These are phyloP conservation scores for Meriones unguiculatus DNA, from an alignment of 2,113 vertebrate species.

Conservation along the genomic window DNA sequence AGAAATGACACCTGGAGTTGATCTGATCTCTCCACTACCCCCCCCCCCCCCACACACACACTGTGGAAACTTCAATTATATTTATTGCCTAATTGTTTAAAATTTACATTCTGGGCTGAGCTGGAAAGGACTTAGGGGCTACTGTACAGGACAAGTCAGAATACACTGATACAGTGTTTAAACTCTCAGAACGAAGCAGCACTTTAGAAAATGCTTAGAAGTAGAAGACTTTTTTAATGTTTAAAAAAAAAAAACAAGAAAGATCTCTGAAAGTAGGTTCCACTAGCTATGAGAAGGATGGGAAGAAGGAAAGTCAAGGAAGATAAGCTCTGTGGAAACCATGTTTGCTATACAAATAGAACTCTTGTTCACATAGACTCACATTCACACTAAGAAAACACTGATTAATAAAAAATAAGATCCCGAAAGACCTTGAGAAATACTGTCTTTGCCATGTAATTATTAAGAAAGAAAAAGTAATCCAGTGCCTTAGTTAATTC, in stretches of 20 bases:
- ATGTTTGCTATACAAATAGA: neutral
- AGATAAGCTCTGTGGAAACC: neutral
- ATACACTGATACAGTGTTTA: neutral
- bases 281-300: neutral
- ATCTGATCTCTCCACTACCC: neutral
- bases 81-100: conserved; percentile 22
- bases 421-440: conserved; percentile 26
- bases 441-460: neutral
- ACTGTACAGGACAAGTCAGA: conserved; percentile 24
- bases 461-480: neutral
- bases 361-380: neutral
- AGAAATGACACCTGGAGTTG: neutral
- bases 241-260: neutral
- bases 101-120: conserved; percentile 28
- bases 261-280: neutral
- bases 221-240: neutral
- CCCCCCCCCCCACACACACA: no score
- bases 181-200: neutral
- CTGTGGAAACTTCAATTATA: neutral
- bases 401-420: neutral
- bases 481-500: neutral
- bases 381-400: neutral
- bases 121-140: neutral
- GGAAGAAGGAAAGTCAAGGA: neutral
- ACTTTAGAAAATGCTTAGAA: neutral